Base-by-base conservation (phyloP, 2,888 invertebrate species). In the Penaeus monodon region DNA sequence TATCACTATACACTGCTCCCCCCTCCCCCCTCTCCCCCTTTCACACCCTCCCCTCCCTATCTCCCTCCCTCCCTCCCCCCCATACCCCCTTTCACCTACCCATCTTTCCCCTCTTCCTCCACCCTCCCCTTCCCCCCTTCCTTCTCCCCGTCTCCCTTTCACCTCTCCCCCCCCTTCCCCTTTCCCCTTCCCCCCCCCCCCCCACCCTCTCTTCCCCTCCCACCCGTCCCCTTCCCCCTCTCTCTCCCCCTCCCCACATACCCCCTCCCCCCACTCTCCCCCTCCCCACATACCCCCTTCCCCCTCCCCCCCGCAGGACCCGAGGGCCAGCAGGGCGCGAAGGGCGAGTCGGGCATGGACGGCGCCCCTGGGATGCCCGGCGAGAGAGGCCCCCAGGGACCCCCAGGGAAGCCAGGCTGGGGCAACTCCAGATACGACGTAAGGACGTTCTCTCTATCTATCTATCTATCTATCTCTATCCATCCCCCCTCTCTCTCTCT, bases 361-460 rank as follows among this genome's bases (percentile, higher is more conserved):
- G 91, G 91, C 20, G 20, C 79, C 78, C 88, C 81, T 12, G 91
- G 89, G 7, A 38, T 73, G 8, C 85, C 79, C 24, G 90, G 90
- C 4, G 85, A 86, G 29, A 38, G 70, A 73, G 90, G 90, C 81
- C 66, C 89, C 12, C 82, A 88, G 57, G 91, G 91, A 80, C 91
- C 91, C 7, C 91, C 90, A 38, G 91, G 91, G 20, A 90, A 90
- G 33, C 89, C 90, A 17, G 90, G 91, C 17, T 88, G 85, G 74
- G 90, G 85, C 20, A 85, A 81, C 81, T 57, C 70, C 14, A 86
- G 88, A 2, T 68, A 79, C 33, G 89, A 90, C 65, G 88, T 89
- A 81, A 89, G 89, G 44, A 3, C 10, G 10, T 8, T 10, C 10
- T 8, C 6, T 44, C 7, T 6, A 7, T 44, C 1, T 44, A 1